A percentile compares a stretch with the other conserved stretches of the same genome.
Evolutionary conservation across 2,113 vertebrate species (phyloP).

Genomic region (Onychostoma macrolepis): DNA sequence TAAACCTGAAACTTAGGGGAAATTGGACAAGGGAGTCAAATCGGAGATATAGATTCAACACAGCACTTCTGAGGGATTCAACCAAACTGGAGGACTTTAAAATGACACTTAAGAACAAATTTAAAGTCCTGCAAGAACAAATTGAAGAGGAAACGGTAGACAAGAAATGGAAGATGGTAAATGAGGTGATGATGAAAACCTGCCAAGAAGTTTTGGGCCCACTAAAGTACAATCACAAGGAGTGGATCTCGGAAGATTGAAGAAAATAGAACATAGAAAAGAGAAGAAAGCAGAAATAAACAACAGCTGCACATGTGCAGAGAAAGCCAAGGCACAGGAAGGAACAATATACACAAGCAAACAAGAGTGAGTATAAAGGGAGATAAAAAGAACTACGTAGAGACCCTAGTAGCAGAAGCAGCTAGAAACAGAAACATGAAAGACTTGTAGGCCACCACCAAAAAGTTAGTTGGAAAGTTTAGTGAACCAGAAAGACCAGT

Average conservation of each 20-base stretch:
- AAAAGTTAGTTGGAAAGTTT: slow-evolving; percentile 2
- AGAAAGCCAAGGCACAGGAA: slow-evolving; percentile 28
- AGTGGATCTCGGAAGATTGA: background rate
- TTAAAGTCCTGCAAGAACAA: background rate
- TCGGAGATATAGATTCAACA: background rate
- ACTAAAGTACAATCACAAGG: background rate
- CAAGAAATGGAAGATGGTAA: background rate
- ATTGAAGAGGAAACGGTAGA: background rate
- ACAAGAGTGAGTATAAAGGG: background rate
- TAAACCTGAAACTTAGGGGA: background rate
- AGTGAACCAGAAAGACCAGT: background rate
- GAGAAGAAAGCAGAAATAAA: slow-evolving; percentile 10
- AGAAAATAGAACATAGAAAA: slow-evolving; percentile 19
- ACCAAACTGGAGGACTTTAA: background rate
- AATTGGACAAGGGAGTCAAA: background rate
- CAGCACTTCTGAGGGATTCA: background rate
- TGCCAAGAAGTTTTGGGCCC: too few species aligned
- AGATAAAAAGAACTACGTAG: background rate
- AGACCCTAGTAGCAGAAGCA: background rate
- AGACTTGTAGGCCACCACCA: background rate
- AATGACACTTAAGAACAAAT: background rate
- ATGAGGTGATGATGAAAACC: background rate
- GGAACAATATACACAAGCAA: slow-evolving; percentile 14
- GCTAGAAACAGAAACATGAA: background rate
- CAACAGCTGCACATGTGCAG: slow-evolving; percentile 10